Base-by-base conservation (phyloP, 2,113 vertebrate genomes). In the Eubucco bourcierii region DNA sequence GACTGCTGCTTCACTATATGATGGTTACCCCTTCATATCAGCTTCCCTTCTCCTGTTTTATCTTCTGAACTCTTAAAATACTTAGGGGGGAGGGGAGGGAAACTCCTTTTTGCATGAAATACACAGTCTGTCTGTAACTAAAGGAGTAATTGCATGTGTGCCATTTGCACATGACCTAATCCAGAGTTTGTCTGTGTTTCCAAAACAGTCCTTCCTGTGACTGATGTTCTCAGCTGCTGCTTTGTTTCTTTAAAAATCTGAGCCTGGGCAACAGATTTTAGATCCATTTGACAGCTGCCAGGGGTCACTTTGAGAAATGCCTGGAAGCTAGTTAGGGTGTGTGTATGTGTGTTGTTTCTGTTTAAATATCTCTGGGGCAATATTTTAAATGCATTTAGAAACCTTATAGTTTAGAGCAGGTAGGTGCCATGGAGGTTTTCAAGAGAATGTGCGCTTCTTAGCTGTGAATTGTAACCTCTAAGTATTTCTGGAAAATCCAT, bases 191-290 rank as follows among this genome's bases (percentile, higher is more conserved):
- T 76, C 71, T 44, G 1, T 70, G 80, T 83, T 96, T 60, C 84
- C 84, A 94, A 92, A 95, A 87, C 80, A 90, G 72, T 27, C 87
- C 59, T 87, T 82, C 46, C 63, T 77, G 53, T 90, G 82, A 94
- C 92, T 79, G 87, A 93, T 96, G 81, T 94, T 95, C 78, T 94
- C 90, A 95, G 92, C 92, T 95, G 94, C 64, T 90, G 52, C 89
- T 96, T 94, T 92, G 67, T 92, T 95, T 73, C 86, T 84, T 79
- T 81, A 88, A 94, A 84, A 90, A 80, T 90, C 80, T 84, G 37
- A 92, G 56, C 47, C 56, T 0, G 0, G n/a, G 59, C 60, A 82
- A 89, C 0, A 0, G 12, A 15, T 86, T 93, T 84, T 41, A 33
- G 46, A 37, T 46, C 13, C 33, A 15, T 89, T 60, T 95, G 74